Base-by-base conservation (phyloP, 2,797 vertebrate species). In the Melanotaenia nigrans region DNA sequence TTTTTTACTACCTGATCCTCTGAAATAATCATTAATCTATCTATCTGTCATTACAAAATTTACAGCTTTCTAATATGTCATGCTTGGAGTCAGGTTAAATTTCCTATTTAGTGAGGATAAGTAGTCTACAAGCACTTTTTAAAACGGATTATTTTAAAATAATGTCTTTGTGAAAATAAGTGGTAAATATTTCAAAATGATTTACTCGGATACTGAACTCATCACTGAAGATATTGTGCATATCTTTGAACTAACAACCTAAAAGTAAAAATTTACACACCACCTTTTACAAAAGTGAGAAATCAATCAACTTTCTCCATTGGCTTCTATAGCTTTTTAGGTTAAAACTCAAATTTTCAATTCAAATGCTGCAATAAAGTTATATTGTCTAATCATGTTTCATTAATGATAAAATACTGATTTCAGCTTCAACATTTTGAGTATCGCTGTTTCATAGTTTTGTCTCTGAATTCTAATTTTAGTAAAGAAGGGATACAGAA, bases 391-490 rank as follows among this genome's bases (percentile, higher is more conserved):
- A 14, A 16, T 55, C 7, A 18, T 56, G 28, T 28, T 20, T 20
- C 2, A 32, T 32, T 56, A 9, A 8, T 22, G 8, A 22, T 10
- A 49, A 49, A 49, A 18, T 1, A 30, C 14, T 25, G 14, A 18
- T 8, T 30, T 30, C 5, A 16, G 28, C 14, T 56, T 56, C 2
- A 14, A 55, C 25, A 18, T 16, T 55, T 30, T 30, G 28, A n/a
- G 32, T 18, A 20, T 42, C 40, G 7, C 10, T 58, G 67, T 54
- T 20, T 36, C 14, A 18, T 11, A 5, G 1, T 36, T 22, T 22
- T 30, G 9, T 61, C 40, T 66, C 13, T 68, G 5, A 61, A 51
- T 51, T 75, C 13, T 33, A 60, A 65, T 40, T 63, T 18, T 56
- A 42, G 2, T 3, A 62, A 35, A 32, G 18, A 70, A 30, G 14